Evolutionary conservation across 2,113 vertebrate genomes (phyloP), one percentile per base, ranked within the genome.

Genomic region (Lota lota): DNA sequence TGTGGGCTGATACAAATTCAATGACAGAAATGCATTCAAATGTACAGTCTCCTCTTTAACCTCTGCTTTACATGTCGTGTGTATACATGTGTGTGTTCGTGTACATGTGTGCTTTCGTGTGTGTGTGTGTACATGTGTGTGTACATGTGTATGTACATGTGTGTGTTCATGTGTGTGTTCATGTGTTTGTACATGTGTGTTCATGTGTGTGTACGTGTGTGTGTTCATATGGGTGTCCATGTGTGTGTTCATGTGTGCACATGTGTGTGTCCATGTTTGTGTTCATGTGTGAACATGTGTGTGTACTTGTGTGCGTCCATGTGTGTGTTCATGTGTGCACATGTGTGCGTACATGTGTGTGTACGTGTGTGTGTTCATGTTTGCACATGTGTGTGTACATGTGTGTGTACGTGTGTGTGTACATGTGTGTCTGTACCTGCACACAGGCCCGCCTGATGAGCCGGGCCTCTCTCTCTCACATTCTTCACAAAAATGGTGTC

Each of bases 401-500:
- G 19, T 56, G 19, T 47, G 54, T n/a, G 18, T 20, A 24, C 24
- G 16, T 15, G 54, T 62, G 40, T 21, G 53, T 75, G 84, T 89
- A 99, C 97, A 97, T 79, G 95, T 24, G 24, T 24, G 24, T 24
- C 2, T 7, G 1, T 89, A 99, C 97, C 97, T 79, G 95, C 97
- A 79, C 93, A 94, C 64, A 99, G 87, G 64, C 97, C 97, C 0
- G 97, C 96, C 84, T 89, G 90, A 70, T 99, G 94, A 10, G 97
- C 97, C 0, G 97, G 95, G 69, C 97, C 96, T 0, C 92, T 94
- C 28, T 96, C 95, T 86, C 95, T 93, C 90, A 99, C 96, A 16
- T 90, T 96, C 92, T 99, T 99, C 69, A 99, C 97, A 70, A 99
- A 99, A 85, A 99, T 99, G 86, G 97, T 99, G 84, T 99, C 97